Base-by-base conservation (phyloP, 2,888 invertebrate species). In the Globia sparganii region DNA sequence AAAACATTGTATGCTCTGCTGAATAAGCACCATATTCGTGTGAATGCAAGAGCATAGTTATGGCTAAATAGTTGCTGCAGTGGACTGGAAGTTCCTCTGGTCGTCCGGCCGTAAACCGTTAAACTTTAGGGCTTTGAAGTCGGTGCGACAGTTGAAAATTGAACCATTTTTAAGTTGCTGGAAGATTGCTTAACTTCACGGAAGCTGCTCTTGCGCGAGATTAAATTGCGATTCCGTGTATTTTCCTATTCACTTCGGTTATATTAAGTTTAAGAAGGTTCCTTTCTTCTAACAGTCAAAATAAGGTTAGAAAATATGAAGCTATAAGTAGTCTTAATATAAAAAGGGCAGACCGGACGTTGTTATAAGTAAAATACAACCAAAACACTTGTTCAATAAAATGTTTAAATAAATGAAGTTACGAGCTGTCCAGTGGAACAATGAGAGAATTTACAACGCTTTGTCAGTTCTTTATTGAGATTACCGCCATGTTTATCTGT, bases 31-130 rank as follows among this genome's bases (percentile, higher is more conserved):
- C 28, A 88, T 59, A 75, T 73, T 87, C 77, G 85, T 61, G 37
- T 79, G 74, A 69, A 53, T 58, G 59, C 15, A 31, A 43, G 43
- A 13, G 37, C 28, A 53, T 67, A 75, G 72, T 74, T 75, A 83
- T 76, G 72, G 78, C 34, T 78, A 67, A 56, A 69, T 80, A 72
- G 74, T 73, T 43, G 75, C 46, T 61, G 75, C 84, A 72, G 40
- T 81, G 85, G 64, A 79, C 79, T 88, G 73, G 73, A 81, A 83
- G 85, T 82, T 85, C 62, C 66, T 72, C 79, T 65, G 66, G 75
- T 66, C 70, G 75, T 76, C 74, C 79, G 81, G 77, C 84, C 84
- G 84, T 90, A 87, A 90, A 88, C 88, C 76, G 83, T 89, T 86
- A 82, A 88, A 90, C 82, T 88, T 85, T 68, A 70, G 62, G 80